Evolutionary conservation across 2,797 vertebrate species (phyloP).

Genomic region (Oreonectes daqikongensis): DNA sequence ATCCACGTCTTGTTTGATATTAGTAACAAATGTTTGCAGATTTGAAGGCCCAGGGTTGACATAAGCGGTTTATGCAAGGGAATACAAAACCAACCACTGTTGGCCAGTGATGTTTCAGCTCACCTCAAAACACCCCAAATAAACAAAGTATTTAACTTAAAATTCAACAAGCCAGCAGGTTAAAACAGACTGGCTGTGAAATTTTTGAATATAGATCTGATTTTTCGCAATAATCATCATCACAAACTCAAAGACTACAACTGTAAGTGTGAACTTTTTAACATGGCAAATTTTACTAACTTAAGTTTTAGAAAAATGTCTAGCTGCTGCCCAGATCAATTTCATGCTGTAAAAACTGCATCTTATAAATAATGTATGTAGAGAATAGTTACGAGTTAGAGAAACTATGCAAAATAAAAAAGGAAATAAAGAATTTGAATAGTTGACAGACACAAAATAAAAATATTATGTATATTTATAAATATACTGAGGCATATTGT

Average conservation of each 20-base stretch:
- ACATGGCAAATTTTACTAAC: not conserved
- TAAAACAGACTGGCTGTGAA: no score
- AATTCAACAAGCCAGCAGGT: no score
- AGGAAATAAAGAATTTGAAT: slow-evolving; percentile 5
- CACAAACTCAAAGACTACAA: no score
- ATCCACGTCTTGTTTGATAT: not conserved
- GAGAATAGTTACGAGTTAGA: not conserved
- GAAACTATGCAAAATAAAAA: not conserved
- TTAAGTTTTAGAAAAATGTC: not conserved
- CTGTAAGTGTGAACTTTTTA: no score
- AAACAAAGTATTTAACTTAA: not conserved
- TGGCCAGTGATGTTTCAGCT: no score
- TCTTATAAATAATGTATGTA: slow-evolving; percentile 10
- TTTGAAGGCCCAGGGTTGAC: not conserved
- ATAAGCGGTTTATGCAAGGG: not conserved
- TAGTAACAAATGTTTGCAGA: slow-evolving; percentile 10
- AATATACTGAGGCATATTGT: not conserved
- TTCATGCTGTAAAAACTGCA: slow-evolving; percentile 1
- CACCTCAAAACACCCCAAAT: not conserved
- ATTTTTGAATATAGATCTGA: no score
- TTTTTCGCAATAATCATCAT: no score
- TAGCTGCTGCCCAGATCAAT: not conserved
- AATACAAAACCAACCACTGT: not conserved
- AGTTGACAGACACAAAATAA: not conserved
- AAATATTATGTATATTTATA: no score